Evolutionary conservation across 2,113 vertebrate species (phyloP).

Genomic region (Rhinolophus sinicus): DNA sequence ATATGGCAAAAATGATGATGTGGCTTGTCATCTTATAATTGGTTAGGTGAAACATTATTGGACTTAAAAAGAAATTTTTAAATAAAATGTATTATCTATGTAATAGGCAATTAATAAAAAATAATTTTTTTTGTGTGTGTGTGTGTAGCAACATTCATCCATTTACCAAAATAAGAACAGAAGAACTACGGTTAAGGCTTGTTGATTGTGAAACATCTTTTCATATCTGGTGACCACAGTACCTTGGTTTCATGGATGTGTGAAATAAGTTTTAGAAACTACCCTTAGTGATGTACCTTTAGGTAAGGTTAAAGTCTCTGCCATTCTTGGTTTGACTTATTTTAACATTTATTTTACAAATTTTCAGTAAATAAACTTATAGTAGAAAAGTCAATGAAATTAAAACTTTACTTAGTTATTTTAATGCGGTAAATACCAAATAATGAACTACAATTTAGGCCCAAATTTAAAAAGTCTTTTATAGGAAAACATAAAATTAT

Average conservation of each 20-base stretch:
- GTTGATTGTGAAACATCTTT: background rate
- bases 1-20: background rate
- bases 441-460: background rate
- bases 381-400: background rate
- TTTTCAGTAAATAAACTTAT: background rate
- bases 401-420: background rate
- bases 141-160: background rate
- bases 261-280: background rate
- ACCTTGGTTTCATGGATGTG: background rate
- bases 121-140: background rate
- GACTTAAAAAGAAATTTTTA: constrained; percentile 18
- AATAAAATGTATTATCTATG: background rate
- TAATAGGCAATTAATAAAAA: constrained; percentile 25
- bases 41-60: background rate
- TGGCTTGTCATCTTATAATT: background rate
- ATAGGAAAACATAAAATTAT: background rate
- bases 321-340: background rate
- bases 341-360: background rate
- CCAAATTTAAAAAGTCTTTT: background rate
- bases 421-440: background rate
- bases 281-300: background rate
- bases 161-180: background rate
- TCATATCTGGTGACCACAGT: background rate
- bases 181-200: background rate
- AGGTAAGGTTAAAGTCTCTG: background rate